A percentile compares a stretch with the other conserved stretches of the same genome.
Conservation (phyloP, 2,797 vertebrate species). For the Myripristis murdjan region DNA sequence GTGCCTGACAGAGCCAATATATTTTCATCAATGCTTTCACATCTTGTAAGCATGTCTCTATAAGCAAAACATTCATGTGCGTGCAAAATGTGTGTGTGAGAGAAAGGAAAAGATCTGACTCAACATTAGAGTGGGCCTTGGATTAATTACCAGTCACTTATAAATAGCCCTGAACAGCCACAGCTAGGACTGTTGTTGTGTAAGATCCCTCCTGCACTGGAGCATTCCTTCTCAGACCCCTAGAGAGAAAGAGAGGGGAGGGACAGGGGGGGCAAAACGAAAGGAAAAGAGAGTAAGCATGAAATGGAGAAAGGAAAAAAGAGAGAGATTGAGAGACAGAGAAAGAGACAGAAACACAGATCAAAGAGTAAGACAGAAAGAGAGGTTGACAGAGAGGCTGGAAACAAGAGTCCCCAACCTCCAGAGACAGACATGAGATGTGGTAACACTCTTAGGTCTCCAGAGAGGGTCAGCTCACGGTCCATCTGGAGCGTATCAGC, state of each 20-base stretch:
- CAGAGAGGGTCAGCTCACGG: slow-evolving; percentile 34
- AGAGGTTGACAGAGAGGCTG: slow-evolving; percentile 34
- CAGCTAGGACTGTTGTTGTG: slow-evolving; percentile 71
- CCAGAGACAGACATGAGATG: slow-evolving; percentile 36
- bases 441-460: slow-evolving; percentile 36
- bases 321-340: slow-evolving; percentile 22
- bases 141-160: slow-evolving; percentile 83
- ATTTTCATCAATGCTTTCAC: slow-evolving; percentile 52
- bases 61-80: slow-evolving; percentile 49
- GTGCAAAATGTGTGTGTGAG: slow-evolving; percentile 60
- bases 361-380: slow-evolving; percentile 20
- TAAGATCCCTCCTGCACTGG: slow-evolving; percentile 73
- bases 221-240: slow-evolving; percentile 72
- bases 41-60: slow-evolving; percentile 58
- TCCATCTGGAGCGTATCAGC: slow-evolving; percentile 65
- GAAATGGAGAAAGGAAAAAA: slow-evolving; percentile 4
- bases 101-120: slow-evolving; percentile 65
- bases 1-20: slow-evolving; percentile 23
- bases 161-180: slow-evolving; percentile 79
- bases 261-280: slow-evolving; percentile 3
- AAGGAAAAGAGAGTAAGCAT: slow-evolving; percentile 3
- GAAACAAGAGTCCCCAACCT: slow-evolving; percentile 30
- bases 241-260: slow-evolving; percentile 40
- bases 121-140: slow-evolving; percentile 70
- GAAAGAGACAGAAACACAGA: slow-evolving; percentile 19